Evolutionary conservation across 1,140 invertebrate genomes (phyloP), one percentile per base, ranked within the genome.

Genomic region (Manduca sexta): DNA sequence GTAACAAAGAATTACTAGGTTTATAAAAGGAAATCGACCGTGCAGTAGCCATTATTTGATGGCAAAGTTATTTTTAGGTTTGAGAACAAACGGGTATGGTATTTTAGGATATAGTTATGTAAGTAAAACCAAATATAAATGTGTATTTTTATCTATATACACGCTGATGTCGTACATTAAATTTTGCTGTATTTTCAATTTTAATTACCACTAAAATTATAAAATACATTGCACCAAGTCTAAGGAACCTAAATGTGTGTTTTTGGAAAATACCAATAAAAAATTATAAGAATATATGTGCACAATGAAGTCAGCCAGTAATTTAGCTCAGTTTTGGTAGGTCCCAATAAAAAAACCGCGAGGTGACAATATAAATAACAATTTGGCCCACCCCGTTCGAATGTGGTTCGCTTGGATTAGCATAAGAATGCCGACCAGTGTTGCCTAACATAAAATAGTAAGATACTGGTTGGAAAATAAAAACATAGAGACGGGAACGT

Each of bases 341-440:
- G 59, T 65, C 56, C 51, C 60, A 69, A 74, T 56, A 84, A 84
- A 84, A 35, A 83, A 82, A 77, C 59, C 64, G 72, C 63, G 71
- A 84, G 74, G 77, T 84, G 81, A 81, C 77, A 84, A 81, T 76
- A 84, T 83, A 84, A 84, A 84, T 84, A 84, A 84, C 81, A 85
- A 83, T 85, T 85, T 83, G 70, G 82, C 79, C 82, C 82, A 85
- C 82, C 82, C 82, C 79, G 77, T 77, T 77, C 66, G 75, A 59
- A 74, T 80, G 69, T 76, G 73, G 66, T 75, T 72, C 74, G 71
- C 68, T 56, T 61, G 77, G 78, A 84, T 84, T 84, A 84, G 69
- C 81, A 84, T 84, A 84, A 84, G 81, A 84, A 84, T 82, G 81
- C 75, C 21, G 21, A 0, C 0, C 21, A 26, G 8, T 26, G 21